phyloP scores from a whole-genome alignment of 2,888 invertebrate species.

The Diplazon laetatorius region DNA sequence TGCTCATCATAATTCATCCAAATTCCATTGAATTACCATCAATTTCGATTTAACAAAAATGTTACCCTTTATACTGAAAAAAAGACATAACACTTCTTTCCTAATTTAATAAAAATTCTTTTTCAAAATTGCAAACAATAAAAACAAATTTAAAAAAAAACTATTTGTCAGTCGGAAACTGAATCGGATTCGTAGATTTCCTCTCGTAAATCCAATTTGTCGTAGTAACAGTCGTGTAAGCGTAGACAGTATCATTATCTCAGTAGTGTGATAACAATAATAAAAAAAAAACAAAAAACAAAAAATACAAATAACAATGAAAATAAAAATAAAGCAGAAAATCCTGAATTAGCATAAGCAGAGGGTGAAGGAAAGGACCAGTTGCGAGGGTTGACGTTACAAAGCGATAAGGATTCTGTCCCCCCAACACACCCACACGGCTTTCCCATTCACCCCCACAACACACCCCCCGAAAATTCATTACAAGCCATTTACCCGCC shows the following conservation, averaged over 20 bases:
- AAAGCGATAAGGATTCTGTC: conserved; percentile 7
- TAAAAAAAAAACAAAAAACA: not conserved
- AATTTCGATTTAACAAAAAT: too few species aligned
- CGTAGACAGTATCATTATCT: conserved; percentile 10
- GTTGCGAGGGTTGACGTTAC: conserved; percentile 44
- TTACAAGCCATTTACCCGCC: conserved; percentile 32
- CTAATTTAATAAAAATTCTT: too few species aligned
- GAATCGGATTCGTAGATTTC: too few species aligned
- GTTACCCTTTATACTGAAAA: too few species aligned
- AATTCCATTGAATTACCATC: not conserved
- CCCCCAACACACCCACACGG: conserved; percentile 23
- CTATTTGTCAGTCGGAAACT: too few species aligned
- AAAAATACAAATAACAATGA: not conserved
- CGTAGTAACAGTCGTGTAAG: conserved; percentile 8
- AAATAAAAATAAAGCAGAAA: conserved; percentile 1
- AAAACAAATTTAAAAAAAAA: too few species aligned
- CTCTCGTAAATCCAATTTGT: not conserved
- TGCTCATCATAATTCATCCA: not conserved
- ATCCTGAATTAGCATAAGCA: conserved; percentile 41
- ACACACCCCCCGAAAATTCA: conserved; percentile 34
- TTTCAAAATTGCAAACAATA: too few species aligned
- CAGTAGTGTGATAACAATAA: conserved; percentile 1
- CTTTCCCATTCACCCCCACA: conserved; percentile 22
- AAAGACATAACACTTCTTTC: too few species aligned
- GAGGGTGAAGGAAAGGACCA: conserved; percentile 52